Evolutionary conservation across 1,140 invertebrate species (phyloP).

Genomic region (Leptonema lineaticorne): DNA sequence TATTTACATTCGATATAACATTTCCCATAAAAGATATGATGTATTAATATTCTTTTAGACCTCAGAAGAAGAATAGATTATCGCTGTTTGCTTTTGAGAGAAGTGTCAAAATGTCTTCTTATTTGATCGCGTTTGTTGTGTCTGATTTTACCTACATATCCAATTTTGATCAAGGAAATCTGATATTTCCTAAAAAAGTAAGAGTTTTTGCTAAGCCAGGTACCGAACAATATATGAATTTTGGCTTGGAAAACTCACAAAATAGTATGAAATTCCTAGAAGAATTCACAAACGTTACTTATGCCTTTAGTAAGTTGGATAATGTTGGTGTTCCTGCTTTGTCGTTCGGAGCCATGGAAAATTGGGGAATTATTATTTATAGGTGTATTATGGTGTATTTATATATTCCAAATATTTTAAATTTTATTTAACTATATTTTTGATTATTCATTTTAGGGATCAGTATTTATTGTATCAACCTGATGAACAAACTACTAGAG

Average conservation of each 20-base stretch:
- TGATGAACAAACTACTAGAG: constrained; percentile 49
- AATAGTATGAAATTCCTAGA: constrained; percentile 57
- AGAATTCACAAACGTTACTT: constrained; percentile 54
- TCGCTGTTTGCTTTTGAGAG: not conserved
- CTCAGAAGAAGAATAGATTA: not conserved
- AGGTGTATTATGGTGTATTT: constrained; percentile 45
- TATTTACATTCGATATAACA: too few species aligned
- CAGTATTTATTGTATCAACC: constrained; percentile 48
- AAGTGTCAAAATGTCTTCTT: constrained; percentile 65
- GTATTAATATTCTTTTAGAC: not conserved
- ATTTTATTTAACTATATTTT: not conserved
- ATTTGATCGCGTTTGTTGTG: constrained; percentile 73
- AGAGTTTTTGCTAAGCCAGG: constrained; percentile 35
- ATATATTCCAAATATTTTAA: not conserved
- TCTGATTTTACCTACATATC: constrained; percentile 63
- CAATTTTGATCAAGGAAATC: not conserved
- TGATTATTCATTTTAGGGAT: constrained; percentile 45
- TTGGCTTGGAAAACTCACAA: constrained; percentile 59
- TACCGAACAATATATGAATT: constrained; percentile 45
- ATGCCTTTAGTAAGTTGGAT: constrained; percentile 60
- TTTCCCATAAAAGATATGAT: too few species aligned
- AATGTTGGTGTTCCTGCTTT: constrained; percentile 78
- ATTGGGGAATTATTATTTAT: constrained; percentile 79
- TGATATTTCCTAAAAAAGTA: constrained; percentile 46
- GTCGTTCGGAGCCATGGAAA: constrained; percentile 78